Evolutionary conservation across 2,113 vertebrate genomes (phyloP), one percentile per base, ranked within the genome.

Genomic region (Porphyrio hochstetteri): DNA sequence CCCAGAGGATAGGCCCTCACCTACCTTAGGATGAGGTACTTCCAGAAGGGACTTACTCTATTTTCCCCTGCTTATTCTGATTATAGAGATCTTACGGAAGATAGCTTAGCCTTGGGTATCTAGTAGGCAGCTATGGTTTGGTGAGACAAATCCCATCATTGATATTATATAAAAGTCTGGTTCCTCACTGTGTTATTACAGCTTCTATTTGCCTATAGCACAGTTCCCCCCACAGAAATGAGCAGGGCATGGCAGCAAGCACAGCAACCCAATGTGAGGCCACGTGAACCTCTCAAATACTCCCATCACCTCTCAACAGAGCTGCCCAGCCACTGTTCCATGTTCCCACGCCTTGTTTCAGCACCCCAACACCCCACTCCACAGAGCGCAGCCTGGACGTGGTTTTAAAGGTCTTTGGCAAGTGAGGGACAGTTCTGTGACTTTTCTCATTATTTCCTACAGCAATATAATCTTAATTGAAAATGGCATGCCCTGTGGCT

Each of bases 391-490:
- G 90, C 72, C 92, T 85, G 92, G 83, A 91, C 70, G 3, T 64
- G 56, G 77, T 65, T 91, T 75, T 40, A 21, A 33, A 57, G 27
- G 44, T 36, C 81, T 93, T 23, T 94, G 96, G 92, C 93, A 96
- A 93, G 57, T 4, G 64, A 74, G 63, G 86, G 84, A 87, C 86
- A 69, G 91, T 96, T 84, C 88, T 76, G 42, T 82, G 96, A 92
- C 95, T 94, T 95, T 94, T 96, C 93, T 96, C 95, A 95, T 77
- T 86, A 95, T 95, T 94, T 96, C 93, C 92, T 94, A 89, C 38
- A 84, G 91, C 77, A 96, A 82, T 94, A 56, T 44, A 83, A 88
- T 79, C 50, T 44, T 70, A 48, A 96, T 94, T 96, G 69, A 18
- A 95, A 76, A 79, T 85, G 77, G 86, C 88, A 3, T 85, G 91